phyloP scores from a whole-genome alignment of 2,888 invertebrate genomes.

The Cerceris ruficornis region DNA sequence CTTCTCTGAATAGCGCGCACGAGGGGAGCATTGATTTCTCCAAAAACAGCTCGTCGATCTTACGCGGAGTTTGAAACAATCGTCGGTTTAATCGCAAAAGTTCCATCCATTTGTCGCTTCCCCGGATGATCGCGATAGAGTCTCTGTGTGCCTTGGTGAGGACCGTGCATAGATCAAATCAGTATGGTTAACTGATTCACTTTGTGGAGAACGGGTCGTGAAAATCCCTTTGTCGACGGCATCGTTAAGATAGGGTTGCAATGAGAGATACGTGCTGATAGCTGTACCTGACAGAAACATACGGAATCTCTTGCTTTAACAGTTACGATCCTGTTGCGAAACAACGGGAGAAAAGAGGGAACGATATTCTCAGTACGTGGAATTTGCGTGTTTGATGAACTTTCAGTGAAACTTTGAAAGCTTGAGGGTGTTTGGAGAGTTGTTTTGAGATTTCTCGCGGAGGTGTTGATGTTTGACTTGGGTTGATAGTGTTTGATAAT shows the following conservation, averaged over 20 bases:
- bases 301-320: neutral
- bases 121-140: neutral
- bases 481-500: too few relatives aligned
- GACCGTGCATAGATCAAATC: conserved; percentile 3
- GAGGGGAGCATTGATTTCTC: too few relatives aligned
- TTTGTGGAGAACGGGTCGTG: conserved; percentile 24
- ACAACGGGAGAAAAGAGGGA: too few relatives aligned
- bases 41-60: too few relatives aligned
- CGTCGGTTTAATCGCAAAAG: neutral
- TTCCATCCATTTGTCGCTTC: neutral
- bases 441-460: too few relatives aligned
- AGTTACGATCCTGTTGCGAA: neutral
- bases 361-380: too few relatives aligned
- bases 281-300: neutral
- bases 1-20: too few relatives aligned
- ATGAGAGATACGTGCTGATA: conserved; percentile 4
- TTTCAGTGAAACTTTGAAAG: too few relatives aligned
- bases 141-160: conserved; percentile 1
- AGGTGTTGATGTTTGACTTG: too few relatives aligned
- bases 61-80: too few relatives aligned
- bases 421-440: too few relatives aligned
- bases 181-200: conserved; percentile 31
- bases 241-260: conserved; percentile 11
- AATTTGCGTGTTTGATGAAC: too few relatives aligned
- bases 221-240: conserved; percentile 33